Conservation (phyloP, 2,113 vertebrate species). For the Phylloscopus whistleri region DNA sequence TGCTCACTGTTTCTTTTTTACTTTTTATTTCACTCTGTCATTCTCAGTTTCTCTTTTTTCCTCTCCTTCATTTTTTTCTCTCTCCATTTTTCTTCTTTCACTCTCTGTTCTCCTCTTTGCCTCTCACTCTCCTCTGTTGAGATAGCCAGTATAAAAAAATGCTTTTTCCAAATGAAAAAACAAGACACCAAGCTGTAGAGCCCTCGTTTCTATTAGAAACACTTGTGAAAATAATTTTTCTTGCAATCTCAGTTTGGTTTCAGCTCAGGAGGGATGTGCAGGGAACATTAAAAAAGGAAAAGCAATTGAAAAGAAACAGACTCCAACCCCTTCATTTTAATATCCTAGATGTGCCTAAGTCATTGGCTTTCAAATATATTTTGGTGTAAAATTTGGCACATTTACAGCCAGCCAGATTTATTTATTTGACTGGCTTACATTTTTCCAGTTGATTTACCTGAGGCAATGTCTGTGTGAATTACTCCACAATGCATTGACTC, state of each 20-base stretch:
- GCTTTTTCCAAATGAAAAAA: background rate
- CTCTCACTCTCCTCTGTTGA: background rate
- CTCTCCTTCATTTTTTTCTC: background rate
- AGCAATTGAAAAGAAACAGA: conserved; percentile 51
- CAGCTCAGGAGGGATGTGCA: conserved; percentile 25
- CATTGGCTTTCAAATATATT: conserved; percentile 64
- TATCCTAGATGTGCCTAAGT: conserved; percentile 48
- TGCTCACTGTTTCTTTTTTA: background rate
- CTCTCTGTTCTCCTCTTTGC: background rate
- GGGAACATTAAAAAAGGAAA: conserved; percentile 28
- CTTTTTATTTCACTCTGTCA: background rate
- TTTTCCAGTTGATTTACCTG: conserved; percentile 62
- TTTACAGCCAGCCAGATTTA: conserved; percentile 62
- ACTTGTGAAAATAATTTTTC: conserved; percentile 43
- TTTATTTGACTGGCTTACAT: conserved; percentile 62
- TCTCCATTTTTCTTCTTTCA: background rate
- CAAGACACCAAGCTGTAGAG: background rate
- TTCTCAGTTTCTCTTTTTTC: background rate
- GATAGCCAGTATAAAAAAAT: background rate
- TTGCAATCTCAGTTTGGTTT: background rate
- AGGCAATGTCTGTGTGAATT: conserved; percentile 45
- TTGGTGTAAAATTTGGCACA: conserved; percentile 64
- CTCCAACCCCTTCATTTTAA: conserved; percentile 37
- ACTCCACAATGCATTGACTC: conserved; percentile 33
- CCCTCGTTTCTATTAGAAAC: conserved; percentile 11